phyloP scores from a whole-genome alignment of 2,797 vertebrate species.

The Acipenser oxyrinchus region DNA sequence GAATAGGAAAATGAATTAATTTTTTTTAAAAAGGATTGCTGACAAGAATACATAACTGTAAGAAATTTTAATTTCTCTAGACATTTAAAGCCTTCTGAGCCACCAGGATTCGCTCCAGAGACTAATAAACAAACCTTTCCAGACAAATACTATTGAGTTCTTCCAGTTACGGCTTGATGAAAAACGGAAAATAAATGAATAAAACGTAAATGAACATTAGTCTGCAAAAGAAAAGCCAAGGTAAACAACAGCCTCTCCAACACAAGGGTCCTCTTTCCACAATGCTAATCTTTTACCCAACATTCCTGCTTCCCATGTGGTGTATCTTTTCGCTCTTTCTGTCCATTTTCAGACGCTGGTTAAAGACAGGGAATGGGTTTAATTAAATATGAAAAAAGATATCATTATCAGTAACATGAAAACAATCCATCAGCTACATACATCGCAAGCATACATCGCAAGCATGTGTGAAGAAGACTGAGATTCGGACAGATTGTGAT shows the following conservation, averaged over 20 bases:
- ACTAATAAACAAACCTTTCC: background rate
- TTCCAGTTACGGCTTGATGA: background rate
- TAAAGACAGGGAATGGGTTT: no score
- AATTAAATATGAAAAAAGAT: no score
- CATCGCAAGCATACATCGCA: no score
- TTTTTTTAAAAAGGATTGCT: no score
- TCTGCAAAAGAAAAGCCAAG: constrained; percentile 5
- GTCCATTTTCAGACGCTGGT: no score
- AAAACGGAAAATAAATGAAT: background rate
- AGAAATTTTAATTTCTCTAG: background rate
- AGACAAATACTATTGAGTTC: background rate
- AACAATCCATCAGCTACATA: no score
- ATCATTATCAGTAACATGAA: no score
- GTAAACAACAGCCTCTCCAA: background rate
- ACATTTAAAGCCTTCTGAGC: background rate
- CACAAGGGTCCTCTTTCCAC: background rate
- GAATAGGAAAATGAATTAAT: no score
- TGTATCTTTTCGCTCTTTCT: background rate
- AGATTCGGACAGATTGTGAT: no score
- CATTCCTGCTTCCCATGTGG: background rate
- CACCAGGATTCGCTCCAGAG: background rate
- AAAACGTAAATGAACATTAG: background rate
- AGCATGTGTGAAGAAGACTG: no score
- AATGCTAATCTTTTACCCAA: background rate
- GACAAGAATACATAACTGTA: no score